phyloP scores from a whole-genome alignment of 2,113 vertebrate genomes.

The Gavia stellata region DNA sequence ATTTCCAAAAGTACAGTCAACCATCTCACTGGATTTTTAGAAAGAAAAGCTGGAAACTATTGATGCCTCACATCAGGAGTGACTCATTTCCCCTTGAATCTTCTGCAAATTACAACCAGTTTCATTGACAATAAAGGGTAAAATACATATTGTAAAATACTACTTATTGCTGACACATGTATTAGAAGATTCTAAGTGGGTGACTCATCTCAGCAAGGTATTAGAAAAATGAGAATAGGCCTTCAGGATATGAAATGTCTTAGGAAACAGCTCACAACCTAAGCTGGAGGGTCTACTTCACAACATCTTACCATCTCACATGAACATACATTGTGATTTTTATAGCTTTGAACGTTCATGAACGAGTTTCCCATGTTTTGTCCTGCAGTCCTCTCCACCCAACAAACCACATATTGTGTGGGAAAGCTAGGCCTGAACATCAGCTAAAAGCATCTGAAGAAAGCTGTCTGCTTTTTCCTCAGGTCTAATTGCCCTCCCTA shows the following conservation, averaged over 20 bases:
- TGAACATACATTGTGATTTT: not conserved
- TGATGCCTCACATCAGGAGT: not conserved
- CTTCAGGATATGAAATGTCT: not conserved
- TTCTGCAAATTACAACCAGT: not conserved
- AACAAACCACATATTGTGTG: not conserved
- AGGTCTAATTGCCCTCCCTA: not conserved
- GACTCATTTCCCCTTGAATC: not conserved
- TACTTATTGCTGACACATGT: not conserved
- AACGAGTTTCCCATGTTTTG: not conserved
- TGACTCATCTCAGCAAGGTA: not conserved
- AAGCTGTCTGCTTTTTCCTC: not conserved
- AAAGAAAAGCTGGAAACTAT: not conserved
- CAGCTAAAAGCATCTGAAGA: not conserved
- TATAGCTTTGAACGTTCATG: not conserved
- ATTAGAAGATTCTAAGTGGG: not conserved
- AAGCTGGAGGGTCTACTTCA: not conserved
- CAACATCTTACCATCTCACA: not conserved
- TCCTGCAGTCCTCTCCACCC: not conserved
- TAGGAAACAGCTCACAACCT: not conserved
- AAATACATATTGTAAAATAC: not conserved
- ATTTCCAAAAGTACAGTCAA: not conserved
- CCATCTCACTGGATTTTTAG: not conserved
- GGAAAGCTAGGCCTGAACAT: not conserved
- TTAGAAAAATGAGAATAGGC: not conserved
- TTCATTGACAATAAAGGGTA: not conserved